Evolutionary conservation across 2,797 vertebrate species (phyloP), one percentile per base, ranked within the genome.

Genomic region (Hypotaenidia philippensis): DNA sequence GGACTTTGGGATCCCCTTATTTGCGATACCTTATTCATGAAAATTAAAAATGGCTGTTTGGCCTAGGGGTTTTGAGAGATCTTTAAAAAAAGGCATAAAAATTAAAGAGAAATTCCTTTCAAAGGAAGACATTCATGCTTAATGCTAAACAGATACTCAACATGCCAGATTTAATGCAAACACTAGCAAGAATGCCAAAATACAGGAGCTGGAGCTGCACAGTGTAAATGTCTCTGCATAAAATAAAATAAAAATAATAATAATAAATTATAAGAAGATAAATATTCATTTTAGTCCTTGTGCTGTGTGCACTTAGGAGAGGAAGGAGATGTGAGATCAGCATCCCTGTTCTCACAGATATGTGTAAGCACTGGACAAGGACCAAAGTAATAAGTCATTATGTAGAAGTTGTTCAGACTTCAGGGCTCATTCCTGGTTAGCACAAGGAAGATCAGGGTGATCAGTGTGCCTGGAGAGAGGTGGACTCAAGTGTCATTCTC

Each of bases 41-140:
- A 64, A 92, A 89, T 91, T 57, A 78, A 71, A 89, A 95, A 78
- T 94, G 81, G 8, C 40, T 93, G 29, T 91, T 86, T 93, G 40
- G 69, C 65, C 49, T 57, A 22, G 29, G 64, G 70, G 31, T 88
- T 95, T 90, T 4, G 11, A 85, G 64, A 83, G 7, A 1, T 3
- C 16, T 94, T 80, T 44, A 69, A 72, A 87, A 53, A 49, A 49
- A 72, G 23, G 29, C 65, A 71, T 53, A 72, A 75, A 94, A 94
- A 78, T 76, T 76, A 50, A 89, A 94, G 16, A 80, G 80, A 94
- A 87, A 90, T 83, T 61, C 49, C 21, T 83, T 95, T 91, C n/a
- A 91, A 80, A 92, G 45, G 47, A 57, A 71, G 32, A 22, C 44
- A 72, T 80, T 96, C 50, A 29, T 83, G 60, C 34, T 84, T 95